phyloP scores from a whole-genome alignment of 2,888 invertebrate genomes.

The Urechis unicinctus region DNA sequence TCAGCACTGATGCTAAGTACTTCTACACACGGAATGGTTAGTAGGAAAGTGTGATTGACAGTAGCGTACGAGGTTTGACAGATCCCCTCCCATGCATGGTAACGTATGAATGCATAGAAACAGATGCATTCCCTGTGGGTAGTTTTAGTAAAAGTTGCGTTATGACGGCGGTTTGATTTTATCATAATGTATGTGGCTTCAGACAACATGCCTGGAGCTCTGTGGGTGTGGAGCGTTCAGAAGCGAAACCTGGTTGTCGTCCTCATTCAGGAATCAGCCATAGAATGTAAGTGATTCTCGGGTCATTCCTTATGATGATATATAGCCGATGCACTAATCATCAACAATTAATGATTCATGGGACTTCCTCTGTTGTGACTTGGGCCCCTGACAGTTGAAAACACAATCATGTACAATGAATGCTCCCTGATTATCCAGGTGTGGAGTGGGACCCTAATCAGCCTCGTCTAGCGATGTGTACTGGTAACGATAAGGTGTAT shows the following conservation, averaged over 20 bases:
- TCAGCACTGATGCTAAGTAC: slow-evolving; percentile 46
- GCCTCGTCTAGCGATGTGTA: slow-evolving; percentile 47
- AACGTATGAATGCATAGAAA: background rate
- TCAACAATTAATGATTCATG: too few species aligned
- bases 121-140: too few species aligned
- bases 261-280: slow-evolving; percentile 44
- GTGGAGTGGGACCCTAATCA: slow-evolving; percentile 48
- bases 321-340: too few species aligned
- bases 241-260: slow-evolving; percentile 40
- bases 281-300: slow-evolving; percentile 35
- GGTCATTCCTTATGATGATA: too few species aligned
- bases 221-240: slow-evolving; percentile 51
- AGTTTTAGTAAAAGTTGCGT: too few species aligned
- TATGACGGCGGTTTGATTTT: background rate
- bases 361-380: too few species aligned
- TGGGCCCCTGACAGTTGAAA: background rate
- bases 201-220: slow-evolving; percentile 49
- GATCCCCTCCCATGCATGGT: background rate
- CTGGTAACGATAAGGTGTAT: slow-evolving; percentile 49
- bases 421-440: slow-evolving; percentile 22
- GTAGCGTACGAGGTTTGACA: too few species aligned
- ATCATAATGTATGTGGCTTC: slow-evolving; percentile 1
- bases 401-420: background rate
- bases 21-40: slow-evolving; percentile 45
- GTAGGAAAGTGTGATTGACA: too few species aligned